Evolutionary conservation across 1,140 invertebrate species (phyloP).

Genomic region (Bilobella aurantiaca): DNA sequence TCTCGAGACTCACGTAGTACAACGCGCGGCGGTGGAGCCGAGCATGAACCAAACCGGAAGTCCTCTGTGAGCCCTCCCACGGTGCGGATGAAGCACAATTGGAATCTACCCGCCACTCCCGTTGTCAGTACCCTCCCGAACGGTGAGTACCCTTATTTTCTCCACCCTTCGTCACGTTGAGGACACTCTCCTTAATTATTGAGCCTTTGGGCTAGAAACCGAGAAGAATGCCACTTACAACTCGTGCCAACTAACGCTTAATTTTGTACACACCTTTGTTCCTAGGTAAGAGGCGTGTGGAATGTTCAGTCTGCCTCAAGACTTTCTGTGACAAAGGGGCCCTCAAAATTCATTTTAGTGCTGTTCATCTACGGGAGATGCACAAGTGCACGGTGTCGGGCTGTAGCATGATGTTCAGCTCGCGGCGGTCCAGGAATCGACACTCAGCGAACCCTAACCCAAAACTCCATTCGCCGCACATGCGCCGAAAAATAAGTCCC

Average conservation of each 20-base stretch:
- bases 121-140: background rate
- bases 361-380: constrained; percentile 97
- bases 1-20: constrained; percentile 1
- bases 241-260: background rate
- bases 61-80: background rate
- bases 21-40: background rate
- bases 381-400: constrained; percentile 97
- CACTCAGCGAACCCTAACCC: constrained; percentile 98
- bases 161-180: no score
- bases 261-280: constrained; percentile 38
- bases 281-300: constrained; percentile 89
- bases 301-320: constrained; percentile 95
- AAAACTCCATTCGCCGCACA: constrained; percentile 89
- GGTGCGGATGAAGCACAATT: background rate
- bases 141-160: background rate
- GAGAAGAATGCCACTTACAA: no score
- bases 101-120: background rate
- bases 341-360: constrained; percentile 97
- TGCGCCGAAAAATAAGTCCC: constrained; percentile 80
- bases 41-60: background rate
- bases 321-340: constrained; percentile 99
- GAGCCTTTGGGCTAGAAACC: no score
- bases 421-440: constrained; percentile 46
- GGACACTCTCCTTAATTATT: no score
- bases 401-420: constrained; percentile 98